phyloP scores from a whole-genome alignment of 1,140 invertebrate species.

The Magallana ariakensis region DNA sequence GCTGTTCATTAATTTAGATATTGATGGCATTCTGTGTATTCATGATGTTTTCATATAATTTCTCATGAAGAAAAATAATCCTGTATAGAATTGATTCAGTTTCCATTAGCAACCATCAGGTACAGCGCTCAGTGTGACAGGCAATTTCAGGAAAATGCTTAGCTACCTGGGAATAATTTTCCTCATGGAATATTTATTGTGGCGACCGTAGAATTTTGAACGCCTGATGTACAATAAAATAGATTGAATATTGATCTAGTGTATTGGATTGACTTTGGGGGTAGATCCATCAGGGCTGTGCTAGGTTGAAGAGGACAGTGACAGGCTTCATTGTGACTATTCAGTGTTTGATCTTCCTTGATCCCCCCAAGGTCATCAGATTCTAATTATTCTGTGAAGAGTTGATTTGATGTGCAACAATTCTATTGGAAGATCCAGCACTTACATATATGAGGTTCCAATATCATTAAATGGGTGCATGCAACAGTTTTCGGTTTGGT shows the following conservation, averaged over 20 bases:
- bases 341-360: background rate
- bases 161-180: conserved; percentile 12
- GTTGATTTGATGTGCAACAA: background rate
- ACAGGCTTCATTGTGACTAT: background rate
- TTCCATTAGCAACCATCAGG: background rate
- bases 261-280: background rate
- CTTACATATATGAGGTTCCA: too few species aligned
- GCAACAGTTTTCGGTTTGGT: background rate
- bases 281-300: background rate
- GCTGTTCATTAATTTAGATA: too few species aligned
- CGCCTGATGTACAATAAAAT: background rate
- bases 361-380: background rate
- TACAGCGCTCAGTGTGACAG: background rate
- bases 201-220: background rate
- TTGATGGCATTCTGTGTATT: too few species aligned
- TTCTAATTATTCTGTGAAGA: background rate
- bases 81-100: background rate
- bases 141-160: background rate
- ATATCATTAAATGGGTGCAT: too few species aligned
- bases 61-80: too few species aligned
- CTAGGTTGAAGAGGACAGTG: background rate
- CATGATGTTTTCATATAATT: too few species aligned
- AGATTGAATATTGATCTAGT: conserved; percentile 19
- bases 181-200: conserved; percentile 32
- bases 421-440: background rate